These are phyloP conservation scores for Ischnus inquisitorius DNA, from an alignment of 2,888 invertebrate genomes.

Conservation along the genomic window DNA sequence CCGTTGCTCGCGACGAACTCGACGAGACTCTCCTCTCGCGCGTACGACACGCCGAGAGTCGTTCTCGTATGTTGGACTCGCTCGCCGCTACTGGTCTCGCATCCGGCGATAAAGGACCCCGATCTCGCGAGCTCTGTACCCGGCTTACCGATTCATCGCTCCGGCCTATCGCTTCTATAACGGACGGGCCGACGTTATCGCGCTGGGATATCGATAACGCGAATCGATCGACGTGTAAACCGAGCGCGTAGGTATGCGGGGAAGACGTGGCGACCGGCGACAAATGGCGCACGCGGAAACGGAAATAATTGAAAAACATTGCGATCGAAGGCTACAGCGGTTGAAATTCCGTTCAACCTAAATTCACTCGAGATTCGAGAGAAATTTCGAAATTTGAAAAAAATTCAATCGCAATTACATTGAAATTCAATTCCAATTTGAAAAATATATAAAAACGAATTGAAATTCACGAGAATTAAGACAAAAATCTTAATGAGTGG, in stretches of 20 bases:
- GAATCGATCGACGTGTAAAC: conserved; percentile 52
- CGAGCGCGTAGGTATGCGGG: conserved; percentile 18
- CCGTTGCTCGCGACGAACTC: conserved; percentile 33
- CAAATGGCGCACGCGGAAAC: not conserved
- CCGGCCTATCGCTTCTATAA: conserved; percentile 41
- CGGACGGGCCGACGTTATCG: conserved; percentile 64
- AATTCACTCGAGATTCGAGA: too few species aligned
- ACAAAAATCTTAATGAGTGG: too few species aligned
- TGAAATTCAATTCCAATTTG: too few species aligned
- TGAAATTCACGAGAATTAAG: too few species aligned
- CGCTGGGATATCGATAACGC: conserved; percentile 65
- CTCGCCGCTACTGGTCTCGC: conserved; percentile 56
- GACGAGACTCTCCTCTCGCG: conserved; percentile 11
- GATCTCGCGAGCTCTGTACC: conserved; percentile 51
- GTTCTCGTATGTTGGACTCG: conserved; percentile 52
- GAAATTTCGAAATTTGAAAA: too few species aligned
- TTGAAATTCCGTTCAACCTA: too few species aligned
- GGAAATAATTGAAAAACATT: conserved; percentile 11
- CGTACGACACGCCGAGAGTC: conserved; percentile 11
- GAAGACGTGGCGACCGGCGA: not conserved
- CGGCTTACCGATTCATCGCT: too few species aligned
- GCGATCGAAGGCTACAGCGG: too few species aligned
- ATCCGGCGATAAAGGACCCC: conserved; percentile 71
- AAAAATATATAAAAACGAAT: too few species aligned
- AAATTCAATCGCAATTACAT: too few species aligned